A percentile compares a stretch with the other conserved stretches of the same genome.
Evolutionary conservation across 2,888 invertebrate species (phyloP).

Genomic region (Ceriagrion tenellum): DNA sequence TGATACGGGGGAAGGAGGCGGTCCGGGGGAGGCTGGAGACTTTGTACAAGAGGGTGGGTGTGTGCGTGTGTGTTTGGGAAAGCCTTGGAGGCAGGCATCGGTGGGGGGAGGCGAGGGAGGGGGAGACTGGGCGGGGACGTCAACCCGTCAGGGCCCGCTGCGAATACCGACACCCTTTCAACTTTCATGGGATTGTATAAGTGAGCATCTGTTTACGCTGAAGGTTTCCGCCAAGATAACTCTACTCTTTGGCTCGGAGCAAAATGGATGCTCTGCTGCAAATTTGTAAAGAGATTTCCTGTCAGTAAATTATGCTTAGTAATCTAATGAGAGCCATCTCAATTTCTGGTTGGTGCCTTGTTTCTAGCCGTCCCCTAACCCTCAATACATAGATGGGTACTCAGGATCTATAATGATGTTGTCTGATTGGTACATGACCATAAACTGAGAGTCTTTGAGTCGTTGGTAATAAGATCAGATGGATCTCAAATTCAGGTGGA

Average conservation of each 20-base stretch:
- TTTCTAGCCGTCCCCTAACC: background rate
- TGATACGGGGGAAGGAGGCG: no score
- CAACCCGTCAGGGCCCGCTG: background rate
- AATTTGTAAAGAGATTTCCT: background rate
- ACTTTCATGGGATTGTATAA: slow-evolving; percentile 22
- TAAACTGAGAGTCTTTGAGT: no score
- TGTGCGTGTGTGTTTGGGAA: no score
- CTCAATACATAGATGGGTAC: no score
- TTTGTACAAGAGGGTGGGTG: no score
- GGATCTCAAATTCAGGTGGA: no score
- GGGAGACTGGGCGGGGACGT: background rate
- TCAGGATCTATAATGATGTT: no score
- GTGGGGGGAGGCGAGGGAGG: background rate
- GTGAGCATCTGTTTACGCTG: slow-evolving; percentile 31
- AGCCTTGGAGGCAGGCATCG: background rate
- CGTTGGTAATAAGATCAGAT: no score
- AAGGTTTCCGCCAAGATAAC: slow-evolving; percentile 8
- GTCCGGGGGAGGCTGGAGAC: no score
- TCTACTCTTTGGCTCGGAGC: background rate
- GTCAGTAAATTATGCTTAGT: background rate
- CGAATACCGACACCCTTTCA: slow-evolving; percentile 35
- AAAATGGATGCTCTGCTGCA: background rate
- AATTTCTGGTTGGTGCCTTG: background rate
- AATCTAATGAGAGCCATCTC: background rate
- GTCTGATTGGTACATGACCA: no score